A percentile compares a stretch with the other conserved stretches of the same genome.
Conservation (phyloP, 2,797 vertebrate species). For the Glossophaga mutica region DNA sequence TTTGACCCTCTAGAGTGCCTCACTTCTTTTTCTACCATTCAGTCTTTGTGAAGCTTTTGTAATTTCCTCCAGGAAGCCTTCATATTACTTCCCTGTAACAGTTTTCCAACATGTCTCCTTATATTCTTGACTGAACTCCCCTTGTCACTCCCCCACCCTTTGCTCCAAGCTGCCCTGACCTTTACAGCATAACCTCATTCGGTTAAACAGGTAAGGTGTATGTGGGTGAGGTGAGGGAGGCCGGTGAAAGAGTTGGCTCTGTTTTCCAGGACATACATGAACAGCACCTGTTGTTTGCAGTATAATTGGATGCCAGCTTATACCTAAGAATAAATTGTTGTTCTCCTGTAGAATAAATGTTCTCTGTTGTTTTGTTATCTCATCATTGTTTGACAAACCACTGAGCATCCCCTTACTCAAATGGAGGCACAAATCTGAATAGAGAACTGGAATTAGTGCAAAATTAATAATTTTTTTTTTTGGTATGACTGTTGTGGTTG, state of each 20-base stretch:
- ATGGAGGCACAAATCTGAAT: neutral
- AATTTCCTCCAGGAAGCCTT: conserved; percentile 19
- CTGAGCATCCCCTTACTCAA: neutral
- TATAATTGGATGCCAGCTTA: neutral
- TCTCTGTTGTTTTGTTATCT: neutral
- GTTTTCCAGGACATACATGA: neutral
- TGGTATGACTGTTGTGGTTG: neutral
- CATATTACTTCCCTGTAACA: neutral
- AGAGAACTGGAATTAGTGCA: neutral
- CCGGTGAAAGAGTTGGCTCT: neutral
- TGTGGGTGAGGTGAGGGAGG: neutral
- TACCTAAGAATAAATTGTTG: neutral
- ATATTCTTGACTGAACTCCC: neutral
- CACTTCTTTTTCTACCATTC: neutral
- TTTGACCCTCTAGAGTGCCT: neutral
- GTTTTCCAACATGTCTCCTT: neutral
- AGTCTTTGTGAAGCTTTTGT: neutral
- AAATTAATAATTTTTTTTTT: neutral
- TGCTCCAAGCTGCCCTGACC: neutral
- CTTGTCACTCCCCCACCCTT: neutral
- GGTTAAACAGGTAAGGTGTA: neutral
- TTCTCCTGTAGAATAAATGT: neutral
- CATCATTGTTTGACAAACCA: neutral
- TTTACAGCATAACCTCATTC: no score
- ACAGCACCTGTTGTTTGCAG: neutral